phyloP scores from a whole-genome alignment of 2,797 vertebrate genomes.

The Scolopax bukidnonensis region DNA sequence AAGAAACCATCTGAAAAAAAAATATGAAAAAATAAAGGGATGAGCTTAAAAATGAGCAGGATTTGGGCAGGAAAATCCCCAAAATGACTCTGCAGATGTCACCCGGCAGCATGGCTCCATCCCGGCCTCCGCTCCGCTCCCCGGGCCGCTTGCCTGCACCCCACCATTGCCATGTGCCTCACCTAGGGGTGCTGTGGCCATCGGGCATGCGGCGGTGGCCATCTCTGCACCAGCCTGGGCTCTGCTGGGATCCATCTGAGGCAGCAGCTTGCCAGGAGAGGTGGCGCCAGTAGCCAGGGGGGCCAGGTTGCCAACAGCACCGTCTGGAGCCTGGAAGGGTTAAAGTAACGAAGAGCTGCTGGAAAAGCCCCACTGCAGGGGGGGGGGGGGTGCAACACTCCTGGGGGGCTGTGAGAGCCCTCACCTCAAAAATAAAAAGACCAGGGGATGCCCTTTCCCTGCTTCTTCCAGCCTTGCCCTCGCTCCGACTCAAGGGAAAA shows the following conservation, averaged over 20 bases:
- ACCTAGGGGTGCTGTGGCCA: constrained; percentile 40
- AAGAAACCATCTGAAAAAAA: not conserved
- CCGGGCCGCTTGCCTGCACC: not conserved
- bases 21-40: not conserved
- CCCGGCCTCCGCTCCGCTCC: not conserved
- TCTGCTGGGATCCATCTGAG: constrained; percentile 42
- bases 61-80: not conserved
- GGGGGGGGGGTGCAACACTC: not conserved
- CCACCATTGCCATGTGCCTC: constrained; percentile 1
- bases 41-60: not conserved
- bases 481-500: not conserved
- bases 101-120: not conserved
- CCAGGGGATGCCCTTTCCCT: not conserved
- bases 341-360: constrained; percentile 1
- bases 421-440: not conserved
- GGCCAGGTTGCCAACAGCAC: not conserved
- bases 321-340: constrained; percentile 45
- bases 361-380: not conserved
- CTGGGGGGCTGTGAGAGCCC: not conserved
- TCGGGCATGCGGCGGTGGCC: not conserved
- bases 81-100: not conserved
- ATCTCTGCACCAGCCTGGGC: not conserved
- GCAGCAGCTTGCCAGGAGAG: constrained; percentile 52
- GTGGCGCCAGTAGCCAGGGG: not conserved
- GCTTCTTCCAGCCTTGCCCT: not conserved